phyloP scores from a whole-genome alignment of 2,113 vertebrate genomes.

The Phaethornis superciliosus region DNA sequence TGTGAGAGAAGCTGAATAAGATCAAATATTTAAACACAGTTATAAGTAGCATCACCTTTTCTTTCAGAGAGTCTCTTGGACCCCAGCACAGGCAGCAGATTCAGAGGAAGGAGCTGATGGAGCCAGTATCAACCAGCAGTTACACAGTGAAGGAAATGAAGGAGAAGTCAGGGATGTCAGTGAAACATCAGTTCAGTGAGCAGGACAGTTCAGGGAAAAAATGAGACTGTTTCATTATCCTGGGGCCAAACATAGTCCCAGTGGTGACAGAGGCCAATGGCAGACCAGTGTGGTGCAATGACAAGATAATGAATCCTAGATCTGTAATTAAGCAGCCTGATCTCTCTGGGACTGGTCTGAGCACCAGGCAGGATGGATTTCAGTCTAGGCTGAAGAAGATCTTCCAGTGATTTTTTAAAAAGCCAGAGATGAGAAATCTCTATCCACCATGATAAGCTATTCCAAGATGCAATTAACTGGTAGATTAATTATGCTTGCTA shows the following conservation, averaged over 20 bases:
- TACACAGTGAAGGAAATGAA: background rate
- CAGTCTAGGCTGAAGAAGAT: background rate
- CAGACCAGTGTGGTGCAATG: background rate
- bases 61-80: background rate
- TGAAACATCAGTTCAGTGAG: background rate
- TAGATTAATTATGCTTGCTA: slow-evolving; percentile 1
- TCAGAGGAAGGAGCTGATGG: background rate
- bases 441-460: background rate
- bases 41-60: background rate
- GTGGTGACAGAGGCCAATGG: background rate
- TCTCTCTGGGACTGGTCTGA: background rate
- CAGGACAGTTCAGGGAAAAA: background rate
- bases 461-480: background rate
- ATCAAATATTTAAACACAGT: background rate
- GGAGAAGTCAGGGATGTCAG: background rate
- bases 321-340: background rate
- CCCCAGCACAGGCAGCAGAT: background rate
- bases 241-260: background rate
- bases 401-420: background rate
- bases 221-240: background rate
- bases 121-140: background rate
- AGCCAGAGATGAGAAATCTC: background rate
- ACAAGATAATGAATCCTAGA: background rate
- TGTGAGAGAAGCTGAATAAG: background rate
- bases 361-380: background rate